Evolutionary conservation across 2,797 vertebrate genomes (phyloP).

Genomic region (Chloroceryle inda): DNA sequence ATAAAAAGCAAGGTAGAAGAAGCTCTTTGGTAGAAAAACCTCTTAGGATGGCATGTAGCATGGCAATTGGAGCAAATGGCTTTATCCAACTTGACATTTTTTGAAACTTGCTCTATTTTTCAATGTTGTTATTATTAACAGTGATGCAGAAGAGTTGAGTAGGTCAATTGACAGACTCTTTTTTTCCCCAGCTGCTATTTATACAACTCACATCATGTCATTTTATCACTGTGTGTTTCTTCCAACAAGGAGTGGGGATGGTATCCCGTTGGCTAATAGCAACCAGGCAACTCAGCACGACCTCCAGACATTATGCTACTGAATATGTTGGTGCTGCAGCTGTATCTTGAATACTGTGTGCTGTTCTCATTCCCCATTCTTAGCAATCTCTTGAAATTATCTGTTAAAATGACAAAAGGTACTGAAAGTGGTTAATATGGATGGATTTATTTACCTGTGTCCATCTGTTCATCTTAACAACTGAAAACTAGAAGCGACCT

Average conservation of each 20-base stretch:
- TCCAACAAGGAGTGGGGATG: not conserved
- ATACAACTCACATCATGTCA: not conserved
- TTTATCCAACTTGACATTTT: not conserved
- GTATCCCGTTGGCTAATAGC: not conserved
- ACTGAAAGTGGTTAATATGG: not conserved
- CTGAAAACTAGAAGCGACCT: not conserved
- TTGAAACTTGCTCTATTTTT: not conserved
- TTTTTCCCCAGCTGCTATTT: not conserved
- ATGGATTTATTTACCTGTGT: not conserved
- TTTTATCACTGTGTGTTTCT: not conserved
- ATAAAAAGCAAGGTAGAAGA: not conserved
- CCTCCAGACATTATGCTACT: not conserved
- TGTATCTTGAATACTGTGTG: accelerated
- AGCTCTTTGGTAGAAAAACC: not conserved
- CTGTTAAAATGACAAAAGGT: not conserved
- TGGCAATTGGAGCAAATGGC: not conserved
- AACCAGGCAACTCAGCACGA: not conserved
- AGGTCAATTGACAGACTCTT: not conserved
- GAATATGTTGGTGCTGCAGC: not conserved
- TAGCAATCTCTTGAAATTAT: not conserved
- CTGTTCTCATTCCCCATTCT: not conserved
- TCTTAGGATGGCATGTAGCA: not conserved
- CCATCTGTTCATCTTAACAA: not conserved
- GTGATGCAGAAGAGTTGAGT: not conserved
- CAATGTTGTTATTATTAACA: not conserved